phyloP scores from a whole-genome alignment of 2,797 vertebrate species.

The Clamator glandarius region DNA sequence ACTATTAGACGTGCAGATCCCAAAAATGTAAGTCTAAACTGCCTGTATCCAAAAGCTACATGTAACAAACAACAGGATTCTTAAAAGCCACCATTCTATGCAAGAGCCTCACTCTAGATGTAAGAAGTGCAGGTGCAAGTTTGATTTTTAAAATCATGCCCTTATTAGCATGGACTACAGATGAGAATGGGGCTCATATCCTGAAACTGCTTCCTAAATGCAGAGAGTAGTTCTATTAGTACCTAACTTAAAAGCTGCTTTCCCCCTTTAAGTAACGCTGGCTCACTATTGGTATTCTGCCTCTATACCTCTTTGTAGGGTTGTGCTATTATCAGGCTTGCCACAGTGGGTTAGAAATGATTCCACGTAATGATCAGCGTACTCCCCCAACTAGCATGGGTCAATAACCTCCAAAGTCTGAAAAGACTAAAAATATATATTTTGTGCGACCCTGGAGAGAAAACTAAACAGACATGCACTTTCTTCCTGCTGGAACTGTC shows the following conservation, averaged over 20 bases:
- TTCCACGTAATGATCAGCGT: neutral
- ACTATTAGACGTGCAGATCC: neutral
- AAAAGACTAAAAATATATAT: neutral
- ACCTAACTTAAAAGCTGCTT: neutral
- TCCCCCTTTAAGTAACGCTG: neutral
- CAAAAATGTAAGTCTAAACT: neutral
- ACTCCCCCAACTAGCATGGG: neutral
- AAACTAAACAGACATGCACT: neutral
- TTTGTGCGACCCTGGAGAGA: neutral
- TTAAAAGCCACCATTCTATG: neutral
- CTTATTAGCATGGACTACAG: neutral
- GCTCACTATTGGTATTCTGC: neutral
- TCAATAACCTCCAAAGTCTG: neutral
- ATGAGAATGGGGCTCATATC: neutral
- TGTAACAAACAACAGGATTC: neutral
- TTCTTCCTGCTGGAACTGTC: neutral
- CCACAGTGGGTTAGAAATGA: neutral
- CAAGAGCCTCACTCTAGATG: neutral
- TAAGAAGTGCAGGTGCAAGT: neutral
- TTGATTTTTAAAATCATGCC: neutral
- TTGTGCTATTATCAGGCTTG: neutral
- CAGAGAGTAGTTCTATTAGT: neutral
- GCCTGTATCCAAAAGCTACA: neutral
- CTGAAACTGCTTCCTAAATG: neutral
- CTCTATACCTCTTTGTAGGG: neutral